Conservation (phyloP, 2,113 vertebrate species). For the Rhabdornis inornatus region DNA sequence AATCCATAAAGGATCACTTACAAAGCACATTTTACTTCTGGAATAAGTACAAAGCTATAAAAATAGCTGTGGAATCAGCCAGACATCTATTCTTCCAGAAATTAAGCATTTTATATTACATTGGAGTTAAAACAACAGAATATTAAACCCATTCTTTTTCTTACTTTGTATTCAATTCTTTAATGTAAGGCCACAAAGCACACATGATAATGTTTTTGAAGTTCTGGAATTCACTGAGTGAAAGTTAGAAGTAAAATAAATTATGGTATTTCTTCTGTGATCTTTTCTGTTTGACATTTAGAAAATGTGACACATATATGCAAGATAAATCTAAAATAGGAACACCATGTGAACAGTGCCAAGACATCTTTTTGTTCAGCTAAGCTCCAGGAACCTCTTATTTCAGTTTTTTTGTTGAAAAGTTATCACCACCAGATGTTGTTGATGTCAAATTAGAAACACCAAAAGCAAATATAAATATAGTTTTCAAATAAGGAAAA, state of each 20-base stretch:
- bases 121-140: neutral
- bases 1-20: neutral
- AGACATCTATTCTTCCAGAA: neutral
- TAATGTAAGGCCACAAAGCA: neutral
- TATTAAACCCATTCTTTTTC: neutral
- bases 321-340: neutral
- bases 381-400: rapidly evolving
- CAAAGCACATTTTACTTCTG: neutral
- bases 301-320: neutral
- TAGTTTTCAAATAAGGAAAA: neutral
- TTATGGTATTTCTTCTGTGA: neutral
- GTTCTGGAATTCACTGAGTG: neutral
- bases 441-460: neutral
- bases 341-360: neutral
- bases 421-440: neutral
- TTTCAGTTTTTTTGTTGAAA: neutral
- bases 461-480: neutral
- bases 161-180: neutral
- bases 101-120: neutral
- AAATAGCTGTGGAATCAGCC: neutral
- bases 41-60: neutral
- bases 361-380: neutral
- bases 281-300: neutral
- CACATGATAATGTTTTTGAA: neutral
- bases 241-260: neutral